Conservation (phyloP, 2,113 vertebrate genomes). For the Carassius auratus region DNA sequence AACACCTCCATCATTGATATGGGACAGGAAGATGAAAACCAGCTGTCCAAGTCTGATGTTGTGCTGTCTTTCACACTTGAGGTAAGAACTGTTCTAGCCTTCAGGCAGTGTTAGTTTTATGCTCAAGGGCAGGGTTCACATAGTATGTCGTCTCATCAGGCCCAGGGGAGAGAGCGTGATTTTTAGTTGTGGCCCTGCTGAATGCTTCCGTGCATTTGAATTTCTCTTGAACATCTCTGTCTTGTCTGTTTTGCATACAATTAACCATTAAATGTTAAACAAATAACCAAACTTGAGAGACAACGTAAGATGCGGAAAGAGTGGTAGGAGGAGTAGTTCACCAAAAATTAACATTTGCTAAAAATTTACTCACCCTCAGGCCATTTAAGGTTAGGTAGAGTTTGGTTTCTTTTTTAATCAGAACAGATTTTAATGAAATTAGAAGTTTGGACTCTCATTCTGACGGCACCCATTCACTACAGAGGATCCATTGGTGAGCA, state of each 20-base stretch:
- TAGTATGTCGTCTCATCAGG: neutral
- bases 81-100: conserved; percentile 71
- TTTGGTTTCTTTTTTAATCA: no score
- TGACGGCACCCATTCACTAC: no score
- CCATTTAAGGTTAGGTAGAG: no score
- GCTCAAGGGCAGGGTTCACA: neutral
- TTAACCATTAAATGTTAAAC: neutral
- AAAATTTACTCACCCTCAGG: neutral
- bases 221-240: neutral
- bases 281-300: conserved; percentile 17
- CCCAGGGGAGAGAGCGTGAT: neutral
- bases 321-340: neutral
- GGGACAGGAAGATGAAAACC: conserved; percentile 99
- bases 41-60: conserved; percentile 97
- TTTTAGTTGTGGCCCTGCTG: neutral
- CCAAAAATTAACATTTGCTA: no score
- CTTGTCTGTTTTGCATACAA: neutral
- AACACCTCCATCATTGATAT: conserved; percentile 99
- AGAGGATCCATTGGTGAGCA: no score
- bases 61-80: conserved; percentile 95
- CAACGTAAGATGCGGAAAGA: neutral
- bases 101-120: conserved; percentile 12
- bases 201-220: neutral
- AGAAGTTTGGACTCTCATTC: no score
- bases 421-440: no score